These are phyloP conservation scores for Sebastes trivittatus DNA, from an alignment of 2,797 vertebrate species.

Conservation along the genomic window DNA sequence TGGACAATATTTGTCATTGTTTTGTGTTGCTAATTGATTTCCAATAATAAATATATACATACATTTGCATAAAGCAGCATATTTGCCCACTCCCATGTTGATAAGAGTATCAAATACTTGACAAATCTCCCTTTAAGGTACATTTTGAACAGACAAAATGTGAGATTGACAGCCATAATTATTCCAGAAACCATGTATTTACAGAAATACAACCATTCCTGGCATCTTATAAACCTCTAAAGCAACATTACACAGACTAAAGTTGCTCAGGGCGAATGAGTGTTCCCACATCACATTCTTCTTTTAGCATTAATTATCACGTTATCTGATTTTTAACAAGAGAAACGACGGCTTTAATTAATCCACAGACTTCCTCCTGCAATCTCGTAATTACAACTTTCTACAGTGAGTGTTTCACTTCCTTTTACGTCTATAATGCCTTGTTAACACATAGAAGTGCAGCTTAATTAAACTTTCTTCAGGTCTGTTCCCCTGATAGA, in stretches of 20 bases:
- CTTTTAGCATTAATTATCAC: slow-evolving; percentile 40
- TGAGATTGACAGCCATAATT: too few relatives aligned
- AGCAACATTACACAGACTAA: not conserved
- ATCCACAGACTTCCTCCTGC: slow-evolving; percentile 45
- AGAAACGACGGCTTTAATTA: slow-evolving; percentile 49
- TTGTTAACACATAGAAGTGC: slow-evolving; percentile 10
- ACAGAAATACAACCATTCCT: not conserved
- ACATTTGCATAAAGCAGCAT: too few relatives aligned
- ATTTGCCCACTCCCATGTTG: too few relatives aligned
- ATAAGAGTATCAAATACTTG: too few relatives aligned
- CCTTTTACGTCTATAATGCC: slow-evolving; percentile 10
- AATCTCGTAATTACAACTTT: slow-evolving; percentile 66
- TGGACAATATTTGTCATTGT: too few relatives aligned
- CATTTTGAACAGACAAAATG: too few relatives aligned
- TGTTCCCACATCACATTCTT: not conserved
- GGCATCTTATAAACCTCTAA: not conserved
- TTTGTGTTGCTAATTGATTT: too few relatives aligned
- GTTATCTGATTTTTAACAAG: slow-evolving; percentile 43
- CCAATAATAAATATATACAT: too few relatives aligned
- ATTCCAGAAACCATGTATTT: not conserved
- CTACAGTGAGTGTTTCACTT: slow-evolving; percentile 35
- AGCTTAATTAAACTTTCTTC: slow-evolving; percentile 65
- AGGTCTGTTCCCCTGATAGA: slow-evolving; percentile 45
- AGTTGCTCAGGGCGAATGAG: not conserved
- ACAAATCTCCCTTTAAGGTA: too few relatives aligned